A percentile compares a stretch with the other conserved stretches of the same genome.
Evolutionary conservation across 2,888 invertebrate species (phyloP).

Genomic region (Auanema sp.): DNA sequence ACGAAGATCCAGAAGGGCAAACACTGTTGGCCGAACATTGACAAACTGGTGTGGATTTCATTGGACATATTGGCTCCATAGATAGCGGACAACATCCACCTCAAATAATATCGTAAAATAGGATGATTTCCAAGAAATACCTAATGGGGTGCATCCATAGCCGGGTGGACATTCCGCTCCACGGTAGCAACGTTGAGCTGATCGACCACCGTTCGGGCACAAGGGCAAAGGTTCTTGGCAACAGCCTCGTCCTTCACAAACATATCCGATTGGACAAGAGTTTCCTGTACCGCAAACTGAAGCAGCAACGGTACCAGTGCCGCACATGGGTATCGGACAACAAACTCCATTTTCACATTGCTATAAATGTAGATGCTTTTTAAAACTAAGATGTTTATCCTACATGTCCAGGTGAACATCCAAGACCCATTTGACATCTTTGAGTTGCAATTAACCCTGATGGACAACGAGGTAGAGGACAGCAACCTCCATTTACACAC

Average conservation of each 20-base stretch:
- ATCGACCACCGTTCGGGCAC: conserved; percentile 59
- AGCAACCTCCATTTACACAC: conserved; percentile 53
- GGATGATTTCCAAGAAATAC: conserved; percentile 12
- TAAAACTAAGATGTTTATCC: conserved; percentile 7
- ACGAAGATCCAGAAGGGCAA: conserved; percentile 56
- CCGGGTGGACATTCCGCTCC: conserved; percentile 61
- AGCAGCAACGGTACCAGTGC: conserved; percentile 47
- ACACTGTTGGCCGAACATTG: conserved; percentile 59
- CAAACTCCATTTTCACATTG: conserved; percentile 59
- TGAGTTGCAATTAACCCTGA: conserved; percentile 48
- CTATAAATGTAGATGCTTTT: conserved; percentile 31
- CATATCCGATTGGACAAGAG: conserved; percentile 55
- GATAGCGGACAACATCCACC: conserved; percentile 61
- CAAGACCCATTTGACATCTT: conserved; percentile 50
- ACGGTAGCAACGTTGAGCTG: conserved; percentile 49
- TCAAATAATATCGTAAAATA: conserved; percentile 1
- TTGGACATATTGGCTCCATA: conserved; percentile 52
- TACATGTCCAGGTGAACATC: conserved; percentile 46
- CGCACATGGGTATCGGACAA: conserved; percentile 57
- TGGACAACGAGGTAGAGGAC: conserved; percentile 56
- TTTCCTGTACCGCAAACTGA: conserved; percentile 58
- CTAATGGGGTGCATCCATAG: conserved; percentile 55
- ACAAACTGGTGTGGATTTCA: conserved; percentile 54
- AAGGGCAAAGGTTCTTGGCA: conserved; percentile 60
- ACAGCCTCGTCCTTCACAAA: conserved; percentile 61